Percentiles rank a stretch among this genome's conserved stretches.
Conservation (phyloP, 2,113 vertebrate species). For the Laticauda colubrina region DNA sequence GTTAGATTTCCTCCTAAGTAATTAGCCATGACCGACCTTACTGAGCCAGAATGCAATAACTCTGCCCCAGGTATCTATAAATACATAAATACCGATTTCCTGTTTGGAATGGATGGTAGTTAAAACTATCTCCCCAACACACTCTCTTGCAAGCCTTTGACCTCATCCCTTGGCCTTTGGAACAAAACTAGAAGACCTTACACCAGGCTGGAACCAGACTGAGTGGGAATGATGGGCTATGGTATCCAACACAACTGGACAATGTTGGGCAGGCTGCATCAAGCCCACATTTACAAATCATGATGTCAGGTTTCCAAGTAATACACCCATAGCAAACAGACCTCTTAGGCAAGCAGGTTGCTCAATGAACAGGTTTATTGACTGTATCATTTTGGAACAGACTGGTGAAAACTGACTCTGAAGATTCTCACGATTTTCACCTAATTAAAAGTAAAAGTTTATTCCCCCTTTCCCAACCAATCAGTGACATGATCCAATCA, state of each 20-base stretch:
- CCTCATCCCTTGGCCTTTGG: slow-evolving; percentile 15
- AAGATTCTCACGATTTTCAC: no score
- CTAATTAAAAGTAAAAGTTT: no score
- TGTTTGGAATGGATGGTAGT: slow-evolving; percentile 28
- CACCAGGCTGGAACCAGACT: neutral
- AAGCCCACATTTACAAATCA: neutral
- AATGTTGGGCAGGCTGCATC: slow-evolving; percentile 31
- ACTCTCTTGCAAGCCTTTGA: neutral
- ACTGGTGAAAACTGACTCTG: no score
- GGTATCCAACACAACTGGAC: neutral
- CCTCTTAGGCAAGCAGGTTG: no score
- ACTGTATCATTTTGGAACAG: no score
- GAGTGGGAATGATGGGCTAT: neutral
- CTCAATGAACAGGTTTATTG: no score
- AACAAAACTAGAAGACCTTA: slow-evolving; percentile 53
- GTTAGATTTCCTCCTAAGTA: slow-evolving; percentile 31
- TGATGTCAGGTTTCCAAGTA: no score
- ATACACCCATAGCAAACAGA: no score
- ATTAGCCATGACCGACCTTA: slow-evolving; percentile 36
- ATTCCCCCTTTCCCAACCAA: no score
- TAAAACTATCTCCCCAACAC: neutral
- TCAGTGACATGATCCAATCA: no score
- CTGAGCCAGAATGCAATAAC: slow-evolving; percentile 22
- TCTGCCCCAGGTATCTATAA: slow-evolving; percentile 24
- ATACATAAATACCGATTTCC: slow-evolving; percentile 38